Base-by-base conservation (phyloP, 1,140 invertebrate genomes). In the Polypedilum vanderplanki region DNA sequence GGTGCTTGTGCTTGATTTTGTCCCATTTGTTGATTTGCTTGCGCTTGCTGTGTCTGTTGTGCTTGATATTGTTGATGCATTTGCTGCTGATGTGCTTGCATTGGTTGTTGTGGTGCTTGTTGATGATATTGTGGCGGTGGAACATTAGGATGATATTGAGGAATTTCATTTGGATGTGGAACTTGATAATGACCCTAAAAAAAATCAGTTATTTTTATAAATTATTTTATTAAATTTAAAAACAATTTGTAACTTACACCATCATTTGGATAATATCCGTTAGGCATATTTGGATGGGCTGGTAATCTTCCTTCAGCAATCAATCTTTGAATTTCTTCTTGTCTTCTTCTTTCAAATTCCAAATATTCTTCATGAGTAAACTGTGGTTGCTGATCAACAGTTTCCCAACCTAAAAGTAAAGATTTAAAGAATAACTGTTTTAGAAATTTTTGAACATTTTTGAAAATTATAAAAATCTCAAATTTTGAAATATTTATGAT, bases 291-390 rank as follows among this genome's bases (percentile, higher is more conserved):
- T n/a, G 81, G 78, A 75, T 81, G 79, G 17, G 81, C 78, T 40
- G 80, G 79, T 70, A 83, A 73, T 73, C 78, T 74, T 79, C 88
- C 88, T 78, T 87, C 81, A 0, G 85, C 84, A 74, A 90, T 84
- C 78, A 89, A 78, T 77, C 84, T 83, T 74, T 90, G 84, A 15
- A 92, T 86, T 83, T 91, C 90, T 77, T 87, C 83, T 76, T 90
- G 84, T 7, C 88, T 85, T 75, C 87, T 83, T 46, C 82, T 82
- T 80, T 91, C 88, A 81, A 89, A 96, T 77, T 87, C 85, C 76
- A 89, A 82, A 77, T 91, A 90, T 79, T 97, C 95, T 77, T 95
- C 88, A 75, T 91, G 88, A 5, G 91, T 90, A 79, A 91, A 97
- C n/a, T 91, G 84, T 76, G 88, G 87, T 78, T 93, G 87, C 77